Evolutionary conservation across 2,797 vertebrate species (phyloP).

Genomic region (Pygocentrus nattereri): DNA sequence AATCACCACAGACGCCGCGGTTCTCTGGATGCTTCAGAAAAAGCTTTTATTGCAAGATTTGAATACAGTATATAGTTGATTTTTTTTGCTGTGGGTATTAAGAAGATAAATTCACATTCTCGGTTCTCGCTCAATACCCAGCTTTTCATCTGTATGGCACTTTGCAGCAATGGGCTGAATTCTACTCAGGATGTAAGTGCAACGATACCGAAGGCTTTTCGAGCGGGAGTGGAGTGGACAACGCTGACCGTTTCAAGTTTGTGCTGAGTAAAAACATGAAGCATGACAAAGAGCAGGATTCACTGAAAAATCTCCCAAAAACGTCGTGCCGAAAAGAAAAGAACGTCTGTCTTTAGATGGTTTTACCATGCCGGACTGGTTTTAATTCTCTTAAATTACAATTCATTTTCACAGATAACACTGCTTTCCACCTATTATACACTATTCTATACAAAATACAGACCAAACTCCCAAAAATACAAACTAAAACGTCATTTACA

Average conservation of each 20-base stretch:
- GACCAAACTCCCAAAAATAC: slow-evolving; percentile 67
- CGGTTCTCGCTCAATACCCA: slow-evolving; percentile 55
- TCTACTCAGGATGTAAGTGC: slow-evolving; percentile 62
- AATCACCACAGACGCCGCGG: background rate
- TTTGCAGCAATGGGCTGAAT: slow-evolving; percentile 66
- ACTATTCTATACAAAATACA: slow-evolving; percentile 84
- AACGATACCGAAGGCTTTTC: slow-evolving; percentile 74
- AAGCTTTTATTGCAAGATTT: slow-evolving; percentile 87
- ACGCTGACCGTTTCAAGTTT: slow-evolving; percentile 75
- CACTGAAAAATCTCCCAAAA: too few relatives aligned
- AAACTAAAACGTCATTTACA: slow-evolving; percentile 81
- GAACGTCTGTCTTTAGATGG: slow-evolving; percentile 33
- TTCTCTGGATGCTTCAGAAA: slow-evolving; percentile 72
- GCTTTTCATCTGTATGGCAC: slow-evolving; percentile 72
- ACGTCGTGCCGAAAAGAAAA: background rate
- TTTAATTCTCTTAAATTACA: slow-evolving; percentile 85
- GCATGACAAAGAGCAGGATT: slow-evolving; percentile 65
- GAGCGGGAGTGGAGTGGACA: slow-evolving; percentile 65
- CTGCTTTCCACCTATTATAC: slow-evolving; percentile 88
- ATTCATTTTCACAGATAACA: slow-evolving; percentile 87
- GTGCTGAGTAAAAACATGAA: slow-evolving; percentile 62
- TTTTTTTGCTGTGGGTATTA: slow-evolving; percentile 76
- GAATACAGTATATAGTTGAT: slow-evolving; percentile 75
- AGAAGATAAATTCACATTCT: slow-evolving; percentile 71
- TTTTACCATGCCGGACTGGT: slow-evolving; percentile 80